phyloP scores from a whole-genome alignment of 2,888 invertebrate species.

The Dryadula phaetusa region DNA sequence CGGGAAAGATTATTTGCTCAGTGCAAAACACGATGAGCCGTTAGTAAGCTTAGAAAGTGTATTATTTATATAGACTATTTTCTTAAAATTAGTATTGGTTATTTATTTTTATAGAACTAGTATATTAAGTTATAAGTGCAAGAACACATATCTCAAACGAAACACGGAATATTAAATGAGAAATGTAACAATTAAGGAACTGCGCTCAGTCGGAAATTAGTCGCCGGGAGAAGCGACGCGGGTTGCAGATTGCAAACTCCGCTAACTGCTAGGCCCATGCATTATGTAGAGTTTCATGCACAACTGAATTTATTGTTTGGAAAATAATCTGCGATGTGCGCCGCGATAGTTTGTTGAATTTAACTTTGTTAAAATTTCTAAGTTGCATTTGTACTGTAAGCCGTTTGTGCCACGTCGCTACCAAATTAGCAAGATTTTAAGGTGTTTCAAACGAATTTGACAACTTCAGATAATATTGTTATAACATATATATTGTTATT shows the following conservation, averaged over 20 bases:
- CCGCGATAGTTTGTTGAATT: slow-evolving; percentile 35
- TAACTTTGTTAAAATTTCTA: slow-evolving; percentile 27
- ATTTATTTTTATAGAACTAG: neutral
- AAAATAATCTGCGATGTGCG: slow-evolving; percentile 40
- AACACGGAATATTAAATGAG: slow-evolving; percentile 48
- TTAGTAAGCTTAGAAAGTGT: neutral
- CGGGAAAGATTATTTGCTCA: neutral
- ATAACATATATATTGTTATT: neutral
- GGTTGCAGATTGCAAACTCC: slow-evolving; percentile 59
- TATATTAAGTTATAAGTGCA: slow-evolving; percentile 6
- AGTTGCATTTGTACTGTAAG: slow-evolving; percentile 23
- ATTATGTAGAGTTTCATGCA: slow-evolving; percentile 35
- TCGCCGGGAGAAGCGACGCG: slow-evolving; percentile 62
- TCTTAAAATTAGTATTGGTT: neutral
- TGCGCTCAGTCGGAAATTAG: slow-evolving; percentile 78
- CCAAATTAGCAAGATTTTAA: neutral
- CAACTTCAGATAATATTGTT: neutral
- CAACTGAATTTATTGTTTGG: slow-evolving; percentile 42
- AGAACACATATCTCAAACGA: slow-evolving; percentile 36
- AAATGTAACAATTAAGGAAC: slow-evolving; percentile 58
- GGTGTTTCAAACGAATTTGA: neutral
- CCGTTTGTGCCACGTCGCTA: slow-evolving; percentile 5
- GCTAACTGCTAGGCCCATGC: slow-evolving; percentile 38
- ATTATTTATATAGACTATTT: neutral
- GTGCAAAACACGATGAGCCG: neutral